A percentile compares a stretch with the other conserved stretches of the same genome.
Conservation (phyloP, 2,113 vertebrate genomes). For the Glaucidium brasilianum region DNA sequence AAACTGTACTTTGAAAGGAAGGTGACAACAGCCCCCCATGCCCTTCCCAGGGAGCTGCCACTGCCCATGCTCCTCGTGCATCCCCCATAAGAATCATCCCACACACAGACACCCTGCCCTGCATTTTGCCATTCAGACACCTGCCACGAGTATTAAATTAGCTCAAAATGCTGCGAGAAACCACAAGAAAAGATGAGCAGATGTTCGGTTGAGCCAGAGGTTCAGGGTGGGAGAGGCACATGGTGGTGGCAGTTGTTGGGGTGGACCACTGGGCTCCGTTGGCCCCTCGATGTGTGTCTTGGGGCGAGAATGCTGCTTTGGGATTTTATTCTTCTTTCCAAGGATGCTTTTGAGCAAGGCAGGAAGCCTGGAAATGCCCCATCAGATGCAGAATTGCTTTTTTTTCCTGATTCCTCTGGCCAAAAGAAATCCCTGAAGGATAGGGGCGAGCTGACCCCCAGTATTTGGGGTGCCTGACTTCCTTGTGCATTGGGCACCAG, state of each 20-base stretch:
- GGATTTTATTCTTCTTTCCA: background rate
- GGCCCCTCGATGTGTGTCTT: background rate
- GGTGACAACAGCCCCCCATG: background rate
- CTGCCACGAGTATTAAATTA: background rate
- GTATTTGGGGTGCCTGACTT: background rate
- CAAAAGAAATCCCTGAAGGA: background rate
- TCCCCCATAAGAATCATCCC: background rate
- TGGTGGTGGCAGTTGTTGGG: background rate
- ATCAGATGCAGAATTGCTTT: background rate
- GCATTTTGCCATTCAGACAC: background rate
- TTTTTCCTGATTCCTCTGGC: background rate
- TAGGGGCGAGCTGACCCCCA: background rate
- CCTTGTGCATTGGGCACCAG: accelerated
- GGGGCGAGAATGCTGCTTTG: background rate
- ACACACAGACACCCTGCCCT: background rate
- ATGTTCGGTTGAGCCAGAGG: background rate
- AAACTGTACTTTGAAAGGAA: background rate
- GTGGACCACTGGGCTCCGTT: background rate
- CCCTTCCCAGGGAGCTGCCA: background rate
- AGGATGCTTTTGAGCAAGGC: background rate
- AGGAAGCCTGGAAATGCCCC: background rate
- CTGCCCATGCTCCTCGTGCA: background rate
- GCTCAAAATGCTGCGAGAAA: background rate
- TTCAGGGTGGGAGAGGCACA: accelerated
- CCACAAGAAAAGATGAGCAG: background rate